These are phyloP conservation scores for Eupithecia pulchellata DNA, from an alignment of 2,888 invertebrate species.

Conservation along the genomic window DNA sequence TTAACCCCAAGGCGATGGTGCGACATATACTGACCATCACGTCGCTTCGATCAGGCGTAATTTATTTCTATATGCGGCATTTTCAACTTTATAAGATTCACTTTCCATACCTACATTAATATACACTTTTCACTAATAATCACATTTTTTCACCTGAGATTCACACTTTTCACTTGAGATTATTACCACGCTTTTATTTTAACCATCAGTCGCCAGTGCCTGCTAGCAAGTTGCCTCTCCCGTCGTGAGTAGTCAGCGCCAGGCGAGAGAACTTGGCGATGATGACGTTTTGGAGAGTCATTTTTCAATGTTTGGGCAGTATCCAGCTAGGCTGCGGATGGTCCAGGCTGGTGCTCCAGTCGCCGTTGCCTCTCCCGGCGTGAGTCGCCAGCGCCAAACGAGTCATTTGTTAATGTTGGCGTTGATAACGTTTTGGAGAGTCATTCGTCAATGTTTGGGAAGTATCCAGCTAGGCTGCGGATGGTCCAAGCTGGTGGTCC, in stretches of 20 bases:
- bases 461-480: slow-evolving; percentile 78
- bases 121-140: not conserved
- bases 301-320: not conserved
- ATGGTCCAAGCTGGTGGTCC: no score
- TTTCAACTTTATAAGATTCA: not conserved
- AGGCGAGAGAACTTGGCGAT: slow-evolving; percentile 93
- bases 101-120: not conserved
- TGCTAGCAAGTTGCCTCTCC: slow-evolving; percentile 93
- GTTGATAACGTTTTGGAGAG: not conserved
- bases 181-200: no score
- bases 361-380: slow-evolving; percentile 88
- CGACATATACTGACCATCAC: no score
- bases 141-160: not conserved
- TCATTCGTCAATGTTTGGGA: slow-evolving; percentile 52
- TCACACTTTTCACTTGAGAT: not conserved
- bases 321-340: no score
- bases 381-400: slow-evolving; percentile 41
- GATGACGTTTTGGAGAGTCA: slow-evolving; percentile 87
- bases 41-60: no score
- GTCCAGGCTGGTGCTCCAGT: no score
- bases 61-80: no score
- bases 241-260: slow-evolving; percentile 95
- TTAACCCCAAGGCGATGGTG: no score
- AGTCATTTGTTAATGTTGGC: slow-evolving; percentile 52
- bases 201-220: slow-evolving; percentile 94